phyloP scores from a whole-genome alignment of 2,113 vertebrate species.

The Emydura subglobosa region DNA sequence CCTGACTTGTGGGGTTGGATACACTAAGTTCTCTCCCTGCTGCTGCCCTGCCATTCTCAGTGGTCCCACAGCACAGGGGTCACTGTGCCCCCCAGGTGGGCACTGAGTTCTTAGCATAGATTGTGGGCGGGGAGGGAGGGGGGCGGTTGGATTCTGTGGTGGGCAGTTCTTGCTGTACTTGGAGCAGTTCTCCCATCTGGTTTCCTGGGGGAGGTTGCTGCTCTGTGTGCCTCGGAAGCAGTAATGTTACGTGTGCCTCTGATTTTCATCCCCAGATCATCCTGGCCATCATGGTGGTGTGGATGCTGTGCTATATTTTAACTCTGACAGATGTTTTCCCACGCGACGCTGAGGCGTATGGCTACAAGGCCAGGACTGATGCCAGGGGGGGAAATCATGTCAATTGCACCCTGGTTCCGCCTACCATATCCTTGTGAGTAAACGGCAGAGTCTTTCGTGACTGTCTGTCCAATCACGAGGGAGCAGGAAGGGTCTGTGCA shows the following conservation, averaged over 20 bases:
- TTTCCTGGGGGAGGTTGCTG: no score
- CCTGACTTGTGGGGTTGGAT: not conserved
- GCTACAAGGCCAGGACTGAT: slow-evolving; percentile 92
- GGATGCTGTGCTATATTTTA: slow-evolving; percentile 94
- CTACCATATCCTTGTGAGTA: slow-evolving; percentile 95
- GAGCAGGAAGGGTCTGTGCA: not conserved
- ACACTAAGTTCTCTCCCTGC: not conserved
- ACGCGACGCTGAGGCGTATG: slow-evolving; percentile 80
- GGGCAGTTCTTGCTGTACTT: not conserved
- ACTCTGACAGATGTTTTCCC: slow-evolving; percentile 88
- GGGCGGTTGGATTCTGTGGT: not conserved
- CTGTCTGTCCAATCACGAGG: not conserved
- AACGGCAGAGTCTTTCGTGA: not conserved
- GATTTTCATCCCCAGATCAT: slow-evolving; percentile 84
- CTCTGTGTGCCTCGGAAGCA: not conserved
- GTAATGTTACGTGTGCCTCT: not conserved
- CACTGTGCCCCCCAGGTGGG: not conserved
- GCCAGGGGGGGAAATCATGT: slow-evolving; percentile 94
- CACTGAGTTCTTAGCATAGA: not conserved
- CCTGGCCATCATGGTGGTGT: slow-evolving; percentile 91
- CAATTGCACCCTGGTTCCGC: slow-evolving; percentile 91
- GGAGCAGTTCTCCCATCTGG: not conserved
- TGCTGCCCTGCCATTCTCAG: not conserved
- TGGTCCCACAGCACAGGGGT: not conserved
- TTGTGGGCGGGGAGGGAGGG: no score